These are phyloP conservation scores for Phainopepla nitens DNA, from an alignment of 2,113 vertebrate genomes.

Conservation along the genomic window DNA sequence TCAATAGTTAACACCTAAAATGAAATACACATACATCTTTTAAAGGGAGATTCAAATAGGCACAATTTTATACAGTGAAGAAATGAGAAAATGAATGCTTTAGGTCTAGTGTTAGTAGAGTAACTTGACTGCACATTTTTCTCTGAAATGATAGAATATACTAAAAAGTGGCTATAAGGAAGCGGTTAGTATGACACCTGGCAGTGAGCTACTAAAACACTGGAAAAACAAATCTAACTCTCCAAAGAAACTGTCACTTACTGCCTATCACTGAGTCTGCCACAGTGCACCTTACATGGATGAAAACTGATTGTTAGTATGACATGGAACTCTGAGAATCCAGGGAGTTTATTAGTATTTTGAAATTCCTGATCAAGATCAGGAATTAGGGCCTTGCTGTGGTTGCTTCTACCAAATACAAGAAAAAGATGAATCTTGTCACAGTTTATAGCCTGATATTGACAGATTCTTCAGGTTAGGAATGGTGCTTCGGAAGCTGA, in stretches of 20 bases:
- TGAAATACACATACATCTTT: not conserved
- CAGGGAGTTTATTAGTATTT: not conserved
- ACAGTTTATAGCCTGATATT: not conserved
- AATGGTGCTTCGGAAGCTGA: not conserved
- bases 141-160: not conserved
- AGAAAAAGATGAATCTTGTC: not conserved
- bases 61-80: not conserved
- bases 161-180: not conserved
- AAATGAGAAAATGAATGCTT: not conserved
- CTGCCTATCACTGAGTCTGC: not conserved
- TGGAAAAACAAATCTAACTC: not conserved
- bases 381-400: not conserved
- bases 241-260: not conserved
- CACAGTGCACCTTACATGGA: not conserved
- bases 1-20: not conserved
- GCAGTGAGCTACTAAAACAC: not conserved
- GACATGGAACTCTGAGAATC: not conserved
- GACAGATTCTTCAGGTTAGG: not conserved
- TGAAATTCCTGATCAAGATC: not conserved
- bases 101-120: not conserved
- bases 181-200: not conserved
- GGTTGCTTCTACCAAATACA: not conserved
- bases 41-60: not conserved
- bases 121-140: not conserved
- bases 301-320: not conserved